Conservation (phyloP, 2,797 vertebrate species). For the Agapornis canus region DNA sequence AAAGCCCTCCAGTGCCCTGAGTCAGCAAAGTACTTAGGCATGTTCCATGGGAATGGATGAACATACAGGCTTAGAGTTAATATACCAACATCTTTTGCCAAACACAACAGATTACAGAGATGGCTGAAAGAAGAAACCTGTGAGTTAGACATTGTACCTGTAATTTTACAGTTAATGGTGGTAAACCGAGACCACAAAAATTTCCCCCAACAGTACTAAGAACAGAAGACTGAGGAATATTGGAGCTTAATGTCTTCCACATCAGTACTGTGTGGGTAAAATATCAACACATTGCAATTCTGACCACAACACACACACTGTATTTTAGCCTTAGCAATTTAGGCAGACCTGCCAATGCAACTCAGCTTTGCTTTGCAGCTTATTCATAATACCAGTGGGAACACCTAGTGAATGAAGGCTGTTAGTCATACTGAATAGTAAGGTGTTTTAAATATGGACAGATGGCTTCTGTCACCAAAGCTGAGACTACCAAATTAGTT, state of each 20-base stretch:
- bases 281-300: not conserved
- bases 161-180: not conserved
- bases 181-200: not conserved
- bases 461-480: slow-evolving; percentile 4
- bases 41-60: not conserved
- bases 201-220: not conserved
- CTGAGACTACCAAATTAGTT: slow-evolving; percentile 22
- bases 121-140: not conserved
- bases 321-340: not conserved
- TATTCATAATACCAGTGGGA: not conserved
- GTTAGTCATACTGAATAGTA: not conserved
- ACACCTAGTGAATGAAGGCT: not conserved
- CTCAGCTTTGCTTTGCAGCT: slow-evolving; percentile 6
- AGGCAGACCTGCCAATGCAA: not conserved
- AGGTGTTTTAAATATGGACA: slow-evolving; percentile 35
- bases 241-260: not conserved
- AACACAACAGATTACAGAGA: not conserved
- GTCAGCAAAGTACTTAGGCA: not conserved
- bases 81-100: not conserved
- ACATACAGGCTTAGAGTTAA: not conserved
- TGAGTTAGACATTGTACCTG: not conserved
- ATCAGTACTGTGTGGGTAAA: not conserved
- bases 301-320: not conserved
- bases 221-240: not conserved
- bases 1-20: not conserved